These are phyloP conservation scores for Drosophila nr. medialis DNA, from an alignment of 2,888 invertebrate genomes.

Conservation along the genomic window DNA sequence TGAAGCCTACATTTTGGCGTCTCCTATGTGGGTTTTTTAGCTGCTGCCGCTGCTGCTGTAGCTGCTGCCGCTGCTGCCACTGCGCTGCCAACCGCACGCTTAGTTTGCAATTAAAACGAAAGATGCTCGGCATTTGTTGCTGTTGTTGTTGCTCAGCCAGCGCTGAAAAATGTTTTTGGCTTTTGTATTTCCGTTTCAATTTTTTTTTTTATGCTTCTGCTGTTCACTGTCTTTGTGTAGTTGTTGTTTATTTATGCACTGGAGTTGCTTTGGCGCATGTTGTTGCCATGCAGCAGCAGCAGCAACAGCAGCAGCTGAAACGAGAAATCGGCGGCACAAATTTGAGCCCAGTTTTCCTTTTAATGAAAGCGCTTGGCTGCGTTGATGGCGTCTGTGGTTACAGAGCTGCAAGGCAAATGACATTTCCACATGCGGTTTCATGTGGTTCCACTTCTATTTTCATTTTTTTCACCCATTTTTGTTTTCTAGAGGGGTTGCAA, in stretches of 20 bases:
- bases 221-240: conserved; percentile 60
- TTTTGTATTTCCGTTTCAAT: conserved; percentile 35
- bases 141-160: conserved; percentile 50
- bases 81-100: conserved; percentile 76
- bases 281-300: conserved; percentile 28
- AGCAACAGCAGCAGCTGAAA: conserved; percentile 43
- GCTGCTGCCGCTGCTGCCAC: conserved; percentile 12
- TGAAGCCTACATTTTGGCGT: conserved; percentile 77
- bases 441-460: conserved; percentile 16
- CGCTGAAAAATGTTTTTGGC: conserved; percentile 55
- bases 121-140: conserved; percentile 75
- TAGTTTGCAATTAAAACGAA: conserved; percentile 81
- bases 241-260: conserved; percentile 67
- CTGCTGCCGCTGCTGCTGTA: not conserved
- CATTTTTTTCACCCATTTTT: conserved; percentile 3
- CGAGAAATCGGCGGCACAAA: conserved; percentile 55
- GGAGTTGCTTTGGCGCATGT: conserved; percentile 38
- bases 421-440: conserved; percentile 56
- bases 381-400: conserved; percentile 63
- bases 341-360: conserved; percentile 69
- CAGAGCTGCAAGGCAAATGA: conserved; percentile 52
- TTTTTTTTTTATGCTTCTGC: conserved; percentile 36
- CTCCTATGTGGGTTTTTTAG: conserved; percentile 56
- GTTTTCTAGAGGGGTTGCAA: not conserved
- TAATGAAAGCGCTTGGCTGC: conserved; percentile 72